Conservation (phyloP, 2,113 vertebrate species). For the Eptesicus fuscus region DNA sequence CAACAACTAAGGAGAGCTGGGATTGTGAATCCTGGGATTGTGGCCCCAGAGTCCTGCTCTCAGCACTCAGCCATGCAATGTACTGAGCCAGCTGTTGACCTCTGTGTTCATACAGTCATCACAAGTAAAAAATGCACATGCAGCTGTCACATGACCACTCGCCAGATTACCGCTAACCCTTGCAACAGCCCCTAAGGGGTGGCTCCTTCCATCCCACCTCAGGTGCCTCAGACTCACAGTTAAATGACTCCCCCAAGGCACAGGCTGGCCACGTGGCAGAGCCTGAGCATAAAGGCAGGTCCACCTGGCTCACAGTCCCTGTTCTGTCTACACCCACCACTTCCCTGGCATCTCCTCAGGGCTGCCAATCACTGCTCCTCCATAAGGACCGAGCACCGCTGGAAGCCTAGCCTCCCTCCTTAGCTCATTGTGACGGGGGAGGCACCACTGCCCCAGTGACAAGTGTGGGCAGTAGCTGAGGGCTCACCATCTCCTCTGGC, state of each 20-base stretch:
- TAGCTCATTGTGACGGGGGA: fast-evolving
- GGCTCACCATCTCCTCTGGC: conserved; percentile 88
- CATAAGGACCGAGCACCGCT: neutral
- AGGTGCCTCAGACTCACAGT: neutral
- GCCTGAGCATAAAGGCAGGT: neutral
- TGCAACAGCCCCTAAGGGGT: fast-evolving
- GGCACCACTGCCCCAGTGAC: fast-evolving
- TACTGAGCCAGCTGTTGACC: neutral
- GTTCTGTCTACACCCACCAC: fast-evolving
- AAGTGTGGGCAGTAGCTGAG: fast-evolving
- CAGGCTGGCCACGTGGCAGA: neutral
- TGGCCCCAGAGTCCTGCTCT: neutral
- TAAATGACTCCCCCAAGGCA: neutral
- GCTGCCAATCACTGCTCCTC: neutral
- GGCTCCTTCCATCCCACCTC: neutral
- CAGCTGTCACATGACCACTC: fast-evolving
- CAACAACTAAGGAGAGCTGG: neutral
- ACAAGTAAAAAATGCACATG: fast-evolving
- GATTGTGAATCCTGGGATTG: fast-evolving
- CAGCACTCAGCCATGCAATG: fast-evolving
- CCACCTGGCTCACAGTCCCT: neutral
- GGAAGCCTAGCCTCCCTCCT: fast-evolving
- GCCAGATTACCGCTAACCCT: neutral
- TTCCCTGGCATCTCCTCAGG: fast-evolving
- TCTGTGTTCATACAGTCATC: fast-evolving